Base-by-base conservation (phyloP, 2,888 invertebrate genomes). In the Halocaridina rubra region DNA sequence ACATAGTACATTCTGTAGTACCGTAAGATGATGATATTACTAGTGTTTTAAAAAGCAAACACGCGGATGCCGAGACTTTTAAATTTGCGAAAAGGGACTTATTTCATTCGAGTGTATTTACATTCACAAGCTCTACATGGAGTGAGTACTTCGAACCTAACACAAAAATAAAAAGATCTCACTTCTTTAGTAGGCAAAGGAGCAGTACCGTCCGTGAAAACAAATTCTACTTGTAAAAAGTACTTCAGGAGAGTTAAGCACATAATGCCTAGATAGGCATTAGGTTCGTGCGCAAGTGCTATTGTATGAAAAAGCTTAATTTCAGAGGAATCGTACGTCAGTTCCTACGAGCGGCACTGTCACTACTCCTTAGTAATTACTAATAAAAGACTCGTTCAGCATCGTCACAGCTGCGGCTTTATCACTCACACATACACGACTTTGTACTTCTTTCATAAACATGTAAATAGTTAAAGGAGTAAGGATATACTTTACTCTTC, bases 401-500 rank as follows among this genome's bases (percentile, higher is more conserved):
- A 64, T 61, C 57, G 71, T 72, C 71, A 29, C 61, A 61, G 53
- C 46, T 57, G 76, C 61, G 32, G 76, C 76, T 77, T 53, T 22
- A 74, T 74, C 76, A 77, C 76, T 19, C 22, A 39, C 76, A 57
- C 75, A 67, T 76, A 75, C 64, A 77, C 59, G 30, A 84, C 82
- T 84, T 84, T 84, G 82, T 84, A 84, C 82, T 84, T 84, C 75
- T 71, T 84, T 77, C 78, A 84, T 76, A 76, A 81, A 81, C 33
- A 69, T 71, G 69, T 29, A 19, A 30, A 69, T 67, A 13, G 22
- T 30, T 30, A 7, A 27, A 74, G 27, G 74, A 19, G 72, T 80
- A 80, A 46, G 82, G 82, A 84, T 78, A n/a, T n/a, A n/a, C n/a
- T n/a, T n/a, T n/a, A n/a, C n/a, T n/a, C n/a, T n/a, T n/a, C n/a